Evolutionary conservation across 2,888 invertebrate species (phyloP).

Genomic region (Epirrhoe tristata): DNA sequence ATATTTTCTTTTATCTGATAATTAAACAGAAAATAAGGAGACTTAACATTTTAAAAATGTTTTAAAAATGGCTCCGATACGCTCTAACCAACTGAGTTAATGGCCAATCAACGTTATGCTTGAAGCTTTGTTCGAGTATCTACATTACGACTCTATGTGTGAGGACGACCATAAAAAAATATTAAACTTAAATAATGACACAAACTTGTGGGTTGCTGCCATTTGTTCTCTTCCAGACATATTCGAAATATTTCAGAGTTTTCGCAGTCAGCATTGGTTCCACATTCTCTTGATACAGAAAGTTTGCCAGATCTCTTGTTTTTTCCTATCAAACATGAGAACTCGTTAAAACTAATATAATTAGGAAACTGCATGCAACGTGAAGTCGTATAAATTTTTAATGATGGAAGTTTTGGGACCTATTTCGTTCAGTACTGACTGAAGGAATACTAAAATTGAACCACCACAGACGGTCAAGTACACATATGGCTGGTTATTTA

Average conservation of each 20-base stretch:
- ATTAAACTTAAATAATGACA: constrained; percentile 18
- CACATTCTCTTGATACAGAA: constrained; percentile 77
- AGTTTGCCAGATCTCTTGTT: constrained; percentile 75
- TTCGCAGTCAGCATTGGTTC: constrained; percentile 70
- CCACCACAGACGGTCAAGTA: constrained; percentile 29
- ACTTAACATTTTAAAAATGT: no score
- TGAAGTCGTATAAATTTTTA: constrained; percentile 64
- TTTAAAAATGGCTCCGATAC: no score
- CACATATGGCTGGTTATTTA: not conserved
- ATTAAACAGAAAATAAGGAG: no score
- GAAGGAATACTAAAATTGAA: constrained; percentile 21
- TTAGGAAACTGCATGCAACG: constrained; percentile 52
- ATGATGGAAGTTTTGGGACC: constrained; percentile 61
- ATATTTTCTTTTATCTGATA: no score
- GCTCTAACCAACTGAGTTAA: no score
- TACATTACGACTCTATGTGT: no score
- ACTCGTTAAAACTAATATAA: constrained; percentile 72
- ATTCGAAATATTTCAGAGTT: constrained; percentile 81
- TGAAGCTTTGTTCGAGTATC: no score
- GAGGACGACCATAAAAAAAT: no score
- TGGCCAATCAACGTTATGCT: no score
- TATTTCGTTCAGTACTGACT: constrained; percentile 20
- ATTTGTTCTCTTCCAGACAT: constrained; percentile 82
- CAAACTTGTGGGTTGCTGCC: constrained; percentile 79
- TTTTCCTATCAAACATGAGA: constrained; percentile 69